These are phyloP conservation scores for Ptilorrhoa leucosticta DNA, from an alignment of 2,113 vertebrate species.

Conservation along the genomic window DNA sequence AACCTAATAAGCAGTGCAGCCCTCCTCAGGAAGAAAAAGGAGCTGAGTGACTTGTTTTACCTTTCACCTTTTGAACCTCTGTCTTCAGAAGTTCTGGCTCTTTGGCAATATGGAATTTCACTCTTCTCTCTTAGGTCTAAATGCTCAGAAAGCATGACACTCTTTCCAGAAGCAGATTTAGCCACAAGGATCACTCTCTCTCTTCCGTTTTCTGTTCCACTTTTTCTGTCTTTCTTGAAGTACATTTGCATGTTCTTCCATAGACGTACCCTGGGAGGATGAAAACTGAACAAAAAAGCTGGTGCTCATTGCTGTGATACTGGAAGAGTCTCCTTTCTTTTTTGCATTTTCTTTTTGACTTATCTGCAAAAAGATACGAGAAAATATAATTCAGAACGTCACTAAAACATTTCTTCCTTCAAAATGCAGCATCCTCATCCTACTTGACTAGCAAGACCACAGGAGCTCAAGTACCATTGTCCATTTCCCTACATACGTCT, in stretches of 20 bases:
- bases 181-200: not conserved
- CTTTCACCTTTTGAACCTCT: not conserved
- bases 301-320: conserved; percentile 59
- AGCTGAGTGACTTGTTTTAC: not conserved
- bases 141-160: not conserved
- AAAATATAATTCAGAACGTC: not conserved
- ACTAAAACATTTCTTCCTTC: not conserved
- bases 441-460: not conserved
- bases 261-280: conserved; percentile 4
- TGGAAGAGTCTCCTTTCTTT: conserved; percentile 63
- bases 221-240: conserved; percentile 5
- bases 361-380: conserved; percentile 45
- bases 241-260: conserved; percentile 46
- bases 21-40: not conserved
- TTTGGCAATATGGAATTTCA: not conserved
- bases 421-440: not conserved
- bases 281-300: conserved; percentile 60
- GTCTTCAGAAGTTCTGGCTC: not conserved
- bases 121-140: not conserved
- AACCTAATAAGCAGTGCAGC: not conserved
- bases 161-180: not conserved
- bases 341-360: conserved; percentile 73
- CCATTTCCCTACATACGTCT: not conserved
- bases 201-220: not conserved
- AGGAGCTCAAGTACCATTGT: not conserved